Evolutionary conservation across 2,888 invertebrate species (phyloP), one percentile per base, ranked within the genome.

Genomic region (Antitype chi): DNA sequence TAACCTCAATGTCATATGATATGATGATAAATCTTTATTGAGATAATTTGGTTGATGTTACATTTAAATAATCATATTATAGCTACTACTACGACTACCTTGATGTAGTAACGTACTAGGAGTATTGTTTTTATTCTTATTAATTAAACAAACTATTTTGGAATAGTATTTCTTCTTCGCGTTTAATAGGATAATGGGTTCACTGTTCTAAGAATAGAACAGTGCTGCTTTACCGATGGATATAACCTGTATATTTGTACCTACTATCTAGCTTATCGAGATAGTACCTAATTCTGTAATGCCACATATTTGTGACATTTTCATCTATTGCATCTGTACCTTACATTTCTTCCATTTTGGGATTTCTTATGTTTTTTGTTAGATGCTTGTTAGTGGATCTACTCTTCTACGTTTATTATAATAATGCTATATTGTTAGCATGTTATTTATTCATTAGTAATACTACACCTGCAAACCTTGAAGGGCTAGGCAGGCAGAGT

Each of bases 151-250:
- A 69, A 60, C 43, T 17, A 70, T 62, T 62, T 52, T 57, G 6
- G 4, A 1, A 25, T 52, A 28, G 17, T 4, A 15, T 25, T 47
- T 2, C n/a, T 81, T 69, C 57, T 57, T 49, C 28, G 11, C 38
- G 8, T 38, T 55, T 25, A 43, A 52, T 25, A 43, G 25, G 59
- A 47, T 53, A 81, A 53, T 69, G 63, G 3, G 15, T 57, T 60
- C 11, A 38, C 13, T 23, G 32, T 53, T n/a, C 32, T 60, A n/a
- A 49, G 25, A 81, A 32, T 63, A 81, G 17, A 76, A 23, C 6
- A n/a, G 8, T 28, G 13, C 53, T 25, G 55, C n/a, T 55, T 49
- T 43, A 28, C 9, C 20, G 13, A 38, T 23, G 11, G 9, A 17
- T 53, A 47, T 53, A 15, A 28, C 15, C 62, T 69, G 20, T 47